Evolutionary conservation across 2,797 vertebrate species (phyloP).

Genomic region (Luscinia luscinia): DNA sequence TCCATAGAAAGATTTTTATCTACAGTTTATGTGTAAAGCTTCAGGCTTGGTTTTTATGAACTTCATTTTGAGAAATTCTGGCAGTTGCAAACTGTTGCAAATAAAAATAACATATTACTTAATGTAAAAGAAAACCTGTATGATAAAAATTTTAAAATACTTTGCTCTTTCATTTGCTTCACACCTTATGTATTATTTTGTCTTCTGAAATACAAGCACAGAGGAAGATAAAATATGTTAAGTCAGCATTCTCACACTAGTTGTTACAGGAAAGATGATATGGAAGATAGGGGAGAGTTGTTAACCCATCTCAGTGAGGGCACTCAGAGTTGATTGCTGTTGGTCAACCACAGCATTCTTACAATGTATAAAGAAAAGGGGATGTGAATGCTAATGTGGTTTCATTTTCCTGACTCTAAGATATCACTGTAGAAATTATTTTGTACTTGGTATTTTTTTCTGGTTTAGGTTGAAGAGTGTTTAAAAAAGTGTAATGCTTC

Average conservation of each 20-base stretch:
- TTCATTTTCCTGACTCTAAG: neutral
- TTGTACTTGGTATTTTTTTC: neutral
- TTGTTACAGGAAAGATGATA: neutral
- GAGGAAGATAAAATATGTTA: neutral
- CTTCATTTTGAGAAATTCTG: neutral
- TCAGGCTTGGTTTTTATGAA: neutral
- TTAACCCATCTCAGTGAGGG: neutral
- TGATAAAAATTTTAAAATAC: neutral
- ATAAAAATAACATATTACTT: neutral
- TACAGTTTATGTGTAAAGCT: neutral
- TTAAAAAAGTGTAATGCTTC: neutral
- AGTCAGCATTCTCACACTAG: neutral
- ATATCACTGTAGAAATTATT: neutral
- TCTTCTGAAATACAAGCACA: neutral
- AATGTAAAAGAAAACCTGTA: neutral
- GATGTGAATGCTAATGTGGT: neutral
- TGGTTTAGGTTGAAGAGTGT: neutral
- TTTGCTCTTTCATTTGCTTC: neutral
- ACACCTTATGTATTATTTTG: neutral
- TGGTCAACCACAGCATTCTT: neutral
- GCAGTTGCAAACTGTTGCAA: neutral
- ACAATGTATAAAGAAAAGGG: neutral
- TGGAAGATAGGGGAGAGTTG: neutral
- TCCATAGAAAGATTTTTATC: neutral
- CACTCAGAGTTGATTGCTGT: neutral